Conservation (phyloP, 2,113 vertebrate genomes). For the Centrocercus urophasianus region DNA sequence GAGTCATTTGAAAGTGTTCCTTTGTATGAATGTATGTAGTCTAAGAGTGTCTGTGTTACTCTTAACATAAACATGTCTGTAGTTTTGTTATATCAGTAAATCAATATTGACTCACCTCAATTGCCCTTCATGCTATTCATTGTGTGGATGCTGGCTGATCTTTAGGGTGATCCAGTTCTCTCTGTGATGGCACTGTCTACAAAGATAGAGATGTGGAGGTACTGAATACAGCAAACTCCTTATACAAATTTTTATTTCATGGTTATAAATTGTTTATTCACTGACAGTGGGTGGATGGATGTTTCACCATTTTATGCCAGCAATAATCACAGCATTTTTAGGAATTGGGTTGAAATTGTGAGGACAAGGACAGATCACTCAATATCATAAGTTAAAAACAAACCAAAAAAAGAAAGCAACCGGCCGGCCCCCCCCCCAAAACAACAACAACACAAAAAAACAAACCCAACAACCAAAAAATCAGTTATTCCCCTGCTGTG, state of each 20-base stretch:
- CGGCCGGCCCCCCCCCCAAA: too few relatives aligned
- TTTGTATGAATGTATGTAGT: slow-evolving; percentile 13
- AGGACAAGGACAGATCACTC: background rate
- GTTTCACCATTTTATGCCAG: background rate
- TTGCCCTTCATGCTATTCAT: slow-evolving; percentile 58
- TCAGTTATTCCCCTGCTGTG: background rate
- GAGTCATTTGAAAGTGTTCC: background rate
- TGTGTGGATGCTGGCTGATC: slow-evolving; percentile 22
- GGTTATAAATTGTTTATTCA: background rate
- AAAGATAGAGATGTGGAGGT: background rate
- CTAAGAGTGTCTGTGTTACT: background rate
- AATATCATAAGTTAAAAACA: background rate
- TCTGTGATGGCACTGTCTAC: slow-evolving; percentile 6
- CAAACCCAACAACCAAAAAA: background rate
- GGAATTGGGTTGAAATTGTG: background rate
- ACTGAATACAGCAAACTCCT: background rate
- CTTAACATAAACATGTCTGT: slow-evolving; percentile 28
- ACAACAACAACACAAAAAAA: too few relatives aligned
- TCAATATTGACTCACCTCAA: slow-evolving; percentile 61
- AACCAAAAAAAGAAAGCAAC: accelerated
- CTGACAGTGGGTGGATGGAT: background rate
- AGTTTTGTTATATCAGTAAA: slow-evolving; percentile 55
- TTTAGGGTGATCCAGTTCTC: slow-evolving; percentile 23
- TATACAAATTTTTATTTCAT: background rate
- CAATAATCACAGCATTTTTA: background rate